Evolutionary conservation across 2,888 invertebrate genomes (phyloP).

Genomic region (Agrotis clavis): DNA sequence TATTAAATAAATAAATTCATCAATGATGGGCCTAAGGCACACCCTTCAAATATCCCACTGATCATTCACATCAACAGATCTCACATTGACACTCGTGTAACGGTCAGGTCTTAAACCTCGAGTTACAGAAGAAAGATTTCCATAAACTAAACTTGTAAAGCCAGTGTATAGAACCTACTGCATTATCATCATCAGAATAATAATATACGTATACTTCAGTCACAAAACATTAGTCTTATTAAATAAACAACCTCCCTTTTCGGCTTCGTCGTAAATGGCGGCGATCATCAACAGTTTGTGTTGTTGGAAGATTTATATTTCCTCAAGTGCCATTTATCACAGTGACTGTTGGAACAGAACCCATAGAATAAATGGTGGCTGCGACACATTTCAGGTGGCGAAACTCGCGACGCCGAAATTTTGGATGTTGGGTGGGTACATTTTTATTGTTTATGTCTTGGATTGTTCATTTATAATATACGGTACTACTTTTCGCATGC

Average conservation of each 20-base stretch:
- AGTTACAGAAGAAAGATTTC: not conserved
- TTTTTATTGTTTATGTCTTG: not conserved
- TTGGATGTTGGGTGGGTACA: conserved; percentile 6
- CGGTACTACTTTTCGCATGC: too few species aligned
- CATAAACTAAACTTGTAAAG: not conserved
- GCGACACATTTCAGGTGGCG: conserved; percentile 34
- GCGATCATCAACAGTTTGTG: conserved; percentile 38
- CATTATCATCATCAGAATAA: conserved; percentile 3
- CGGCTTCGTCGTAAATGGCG: conserved; percentile 20
- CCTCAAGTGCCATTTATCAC: conserved; percentile 44
- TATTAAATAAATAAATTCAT: too few species aligned
- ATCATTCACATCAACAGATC: not conserved
- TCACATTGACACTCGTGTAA: too few species aligned
- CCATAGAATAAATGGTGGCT: conserved; percentile 38
- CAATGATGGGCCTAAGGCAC: not conserved
- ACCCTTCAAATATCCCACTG: not conserved
- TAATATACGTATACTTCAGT: conserved; percentile 14
- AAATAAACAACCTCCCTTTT: conserved; percentile 38
- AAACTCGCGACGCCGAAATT: conserved; percentile 6
- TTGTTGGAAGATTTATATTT: conserved; percentile 34
- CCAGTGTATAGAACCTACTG: not conserved
- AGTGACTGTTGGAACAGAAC: conserved; percentile 17
- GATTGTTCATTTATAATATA: not conserved
- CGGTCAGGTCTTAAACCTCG: too few species aligned
- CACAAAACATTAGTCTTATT: conserved; percentile 21